phyloP scores from a whole-genome alignment of 2,797 vertebrate genomes.

The Capromys pilorides region DNA sequence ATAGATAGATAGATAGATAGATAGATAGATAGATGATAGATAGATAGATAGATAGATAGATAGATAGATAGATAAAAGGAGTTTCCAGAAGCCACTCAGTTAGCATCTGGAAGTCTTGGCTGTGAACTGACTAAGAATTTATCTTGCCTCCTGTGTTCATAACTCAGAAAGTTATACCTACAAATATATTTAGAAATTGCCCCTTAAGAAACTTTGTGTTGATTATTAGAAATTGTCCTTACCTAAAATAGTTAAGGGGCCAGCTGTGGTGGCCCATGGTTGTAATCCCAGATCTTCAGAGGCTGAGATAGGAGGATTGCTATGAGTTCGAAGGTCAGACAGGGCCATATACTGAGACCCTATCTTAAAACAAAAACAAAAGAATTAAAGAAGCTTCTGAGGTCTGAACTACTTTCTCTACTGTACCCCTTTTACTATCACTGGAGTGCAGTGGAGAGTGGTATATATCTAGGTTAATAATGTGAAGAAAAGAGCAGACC shows the following conservation, averaged over 20 bases:
- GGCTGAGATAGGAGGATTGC: neutral
- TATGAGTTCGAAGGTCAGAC: neutral
- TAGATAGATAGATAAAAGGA: neutral
- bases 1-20: neutral
- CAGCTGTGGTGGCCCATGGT: neutral
- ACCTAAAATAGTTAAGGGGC: conserved; percentile 31
- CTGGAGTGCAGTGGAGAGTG: conserved; percentile 11
- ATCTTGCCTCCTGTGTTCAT: neutral
- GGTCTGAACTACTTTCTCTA: conserved; percentile 16
- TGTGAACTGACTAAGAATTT: conserved; percentile 34
- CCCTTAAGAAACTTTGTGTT: conserved; percentile 51
- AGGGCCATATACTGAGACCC: neutral
- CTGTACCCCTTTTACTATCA: neutral
- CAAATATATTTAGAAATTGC: conserved; percentile 37
- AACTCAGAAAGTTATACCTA: conserved; percentile 43
- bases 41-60: neutral
- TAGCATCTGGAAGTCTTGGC: conserved; percentile 34
- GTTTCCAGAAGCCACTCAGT: conserved; percentile 12
- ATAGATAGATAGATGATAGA: neutral
- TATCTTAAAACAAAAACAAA: neutral
- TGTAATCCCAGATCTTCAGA: neutral
- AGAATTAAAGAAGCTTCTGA: conserved; percentile 15
- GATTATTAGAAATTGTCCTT: conserved; percentile 49
- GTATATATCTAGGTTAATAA: conserved; percentile 27
- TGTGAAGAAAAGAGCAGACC: neutral